Percentiles rank a stretch among this genome's conserved stretches.
These are phyloP conservation scores for Oscheius sp. DNA, from an alignment of 2,888 invertebrate genomes.

Conservation along the genomic window DNA sequence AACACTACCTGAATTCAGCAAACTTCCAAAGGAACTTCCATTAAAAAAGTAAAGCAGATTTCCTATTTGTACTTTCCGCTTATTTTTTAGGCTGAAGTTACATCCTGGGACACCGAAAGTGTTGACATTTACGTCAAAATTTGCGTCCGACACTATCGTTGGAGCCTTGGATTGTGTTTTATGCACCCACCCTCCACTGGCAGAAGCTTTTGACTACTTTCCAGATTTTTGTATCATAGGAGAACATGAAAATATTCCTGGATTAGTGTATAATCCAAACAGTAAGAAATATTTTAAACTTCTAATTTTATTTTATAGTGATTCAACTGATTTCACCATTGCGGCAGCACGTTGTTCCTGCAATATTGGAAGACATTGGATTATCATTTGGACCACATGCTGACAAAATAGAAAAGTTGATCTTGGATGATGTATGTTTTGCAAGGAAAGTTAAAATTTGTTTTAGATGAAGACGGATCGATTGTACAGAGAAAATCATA, in stretches of 20 bases:
- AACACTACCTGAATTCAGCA: conserved; percentile 39
- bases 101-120: conserved; percentile 50
- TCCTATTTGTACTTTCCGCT: neutral
- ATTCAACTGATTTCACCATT: conserved; percentile 27
- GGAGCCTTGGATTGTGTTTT: conserved; percentile 39
- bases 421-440: conserved; percentile 43
- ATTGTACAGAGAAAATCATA: conserved; percentile 32
- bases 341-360: conserved; percentile 27
- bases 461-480: conserved; percentile 43
- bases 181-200: conserved; percentile 31
- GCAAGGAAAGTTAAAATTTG: neutral
- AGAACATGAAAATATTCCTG: conserved; percentile 47
- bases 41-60: conserved; percentile 6
- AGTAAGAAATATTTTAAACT: neutral
- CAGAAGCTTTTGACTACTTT: conserved; percentile 36
- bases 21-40: conserved; percentile 8
- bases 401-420: conserved; percentile 42
- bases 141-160: neutral
- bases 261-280: conserved; percentile 31
- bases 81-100: conserved; percentile 35
- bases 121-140: conserved; percentile 38
- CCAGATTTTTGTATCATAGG: conserved; percentile 52
- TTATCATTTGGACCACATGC: conserved; percentile 46
- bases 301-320: conserved; percentile 1
- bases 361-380: conserved; percentile 50